Evolutionary conservation across 2,797 vertebrate species (phyloP).

Genomic region (Petrocephalus schoutedeni): DNA sequence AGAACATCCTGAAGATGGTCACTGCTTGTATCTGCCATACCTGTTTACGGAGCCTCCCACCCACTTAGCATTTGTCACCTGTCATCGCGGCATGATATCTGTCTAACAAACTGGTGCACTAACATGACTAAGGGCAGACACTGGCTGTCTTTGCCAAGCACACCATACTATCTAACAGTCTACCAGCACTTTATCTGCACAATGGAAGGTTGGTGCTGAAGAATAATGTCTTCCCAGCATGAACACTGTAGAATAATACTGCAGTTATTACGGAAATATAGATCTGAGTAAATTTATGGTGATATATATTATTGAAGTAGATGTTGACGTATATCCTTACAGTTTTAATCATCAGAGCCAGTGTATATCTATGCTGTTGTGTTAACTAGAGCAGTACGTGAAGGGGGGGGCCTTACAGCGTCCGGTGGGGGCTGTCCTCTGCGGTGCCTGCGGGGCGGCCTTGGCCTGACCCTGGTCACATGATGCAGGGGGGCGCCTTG

Average conservation of each 20-base stretch:
- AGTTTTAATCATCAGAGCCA: neutral
- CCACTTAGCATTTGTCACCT: neutral
- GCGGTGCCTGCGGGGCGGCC: constrained; percentile 72
- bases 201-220: neutral
- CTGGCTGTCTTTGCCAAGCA: neutral
- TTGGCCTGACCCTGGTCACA: constrained; percentile 76
- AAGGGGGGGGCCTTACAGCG: constrained; percentile 53
- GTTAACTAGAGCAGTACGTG: neutral
- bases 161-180: neutral
- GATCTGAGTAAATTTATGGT: neutral
- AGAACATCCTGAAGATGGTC: neutral
- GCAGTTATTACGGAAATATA: neutral
- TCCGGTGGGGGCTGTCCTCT: constrained; percentile 58
- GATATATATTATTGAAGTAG: neutral
- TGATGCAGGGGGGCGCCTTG: constrained; percentile 79
- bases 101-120: neutral
- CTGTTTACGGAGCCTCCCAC: too few relatives aligned
- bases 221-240: neutral
- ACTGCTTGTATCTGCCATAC: neutral
- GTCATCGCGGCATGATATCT: too few relatives aligned
- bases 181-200: neutral
- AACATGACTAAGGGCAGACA: neutral
- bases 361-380: neutral
- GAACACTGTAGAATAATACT: neutral
- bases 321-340: neutral